phyloP scores from a whole-genome alignment of 2,888 invertebrate species.

The Euclidia mi region DNA sequence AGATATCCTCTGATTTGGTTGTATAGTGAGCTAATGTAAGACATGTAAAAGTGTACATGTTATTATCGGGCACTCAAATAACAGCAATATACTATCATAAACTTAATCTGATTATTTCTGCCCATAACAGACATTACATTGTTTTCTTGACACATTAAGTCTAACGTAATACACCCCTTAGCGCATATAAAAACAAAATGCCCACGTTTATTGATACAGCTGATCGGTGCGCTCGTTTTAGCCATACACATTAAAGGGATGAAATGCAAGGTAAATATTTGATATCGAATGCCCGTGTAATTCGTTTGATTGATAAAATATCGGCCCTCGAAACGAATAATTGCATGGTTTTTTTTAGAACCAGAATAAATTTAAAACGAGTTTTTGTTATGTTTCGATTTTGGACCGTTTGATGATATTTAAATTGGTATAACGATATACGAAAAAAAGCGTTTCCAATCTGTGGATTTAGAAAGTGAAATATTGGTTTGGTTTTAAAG shows the following conservation, averaged over 20 bases:
- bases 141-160: neutral
- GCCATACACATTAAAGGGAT: conserved; percentile 45
- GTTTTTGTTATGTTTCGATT: conserved; percentile 16
- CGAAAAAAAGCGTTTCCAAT: neutral
- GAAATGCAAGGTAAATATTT: conserved; percentile 49
- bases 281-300: conserved; percentile 25
- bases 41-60: too few relatives aligned
- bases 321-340: conserved; percentile 26
- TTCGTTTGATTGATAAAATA: conserved; percentile 46
- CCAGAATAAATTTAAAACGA: conserved; percentile 11
- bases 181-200: conserved; percentile 47
- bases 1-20: too few relatives aligned
- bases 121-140: too few relatives aligned
- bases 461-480: too few relatives aligned
- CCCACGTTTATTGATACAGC: conserved; percentile 48
- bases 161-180: conserved; percentile 27
- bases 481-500: neutral
- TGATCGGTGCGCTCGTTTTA: conserved; percentile 50
- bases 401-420: neutral
- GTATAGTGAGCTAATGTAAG: too few relatives aligned
- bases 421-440: neutral
- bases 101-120: too few relatives aligned
- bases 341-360: conserved; percentile 22
- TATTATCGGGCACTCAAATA: too few relatives aligned
- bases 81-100: too few relatives aligned